Evolutionary conservation across 1,140 invertebrate genomes (phyloP).

Genomic region (Gryon sp.): DNA sequence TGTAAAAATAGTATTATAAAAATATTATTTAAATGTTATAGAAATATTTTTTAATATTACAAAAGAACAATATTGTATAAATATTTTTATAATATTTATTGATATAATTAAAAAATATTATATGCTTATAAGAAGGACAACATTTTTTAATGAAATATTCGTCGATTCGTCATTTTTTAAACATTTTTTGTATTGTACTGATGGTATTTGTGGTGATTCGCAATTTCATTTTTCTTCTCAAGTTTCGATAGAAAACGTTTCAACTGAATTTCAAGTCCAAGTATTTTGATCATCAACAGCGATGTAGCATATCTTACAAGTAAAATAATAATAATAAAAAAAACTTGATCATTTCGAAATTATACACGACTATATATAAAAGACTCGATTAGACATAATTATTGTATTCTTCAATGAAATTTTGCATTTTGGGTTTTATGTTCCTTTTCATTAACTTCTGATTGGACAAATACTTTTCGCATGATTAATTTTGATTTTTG

Average conservation of each 20-base stretch:
- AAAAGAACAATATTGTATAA: no score
- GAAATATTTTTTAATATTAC: no score
- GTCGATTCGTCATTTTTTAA: neutral
- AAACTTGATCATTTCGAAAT: slow-evolving; percentile 34
- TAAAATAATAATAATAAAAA: no score
- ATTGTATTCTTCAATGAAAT: slow-evolving; percentile 21
- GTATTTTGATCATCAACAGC: slow-evolving; percentile 23
- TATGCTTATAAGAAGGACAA: no score
- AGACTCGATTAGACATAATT: slow-evolving; percentile 54
- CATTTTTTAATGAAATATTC: no score
- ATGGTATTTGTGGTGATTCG: slow-evolving; percentile 8
- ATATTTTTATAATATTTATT: no score
- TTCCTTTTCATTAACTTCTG: slow-evolving; percentile 18
- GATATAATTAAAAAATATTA: no score
- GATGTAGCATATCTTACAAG: slow-evolving; percentile 33
- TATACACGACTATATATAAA: slow-evolving; percentile 46
- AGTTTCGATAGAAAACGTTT: neutral
- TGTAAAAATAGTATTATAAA: no score
- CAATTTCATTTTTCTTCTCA: neutral
- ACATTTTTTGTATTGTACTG: slow-evolving; percentile 6
- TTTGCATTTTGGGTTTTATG: slow-evolving; percentile 11
- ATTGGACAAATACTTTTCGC: slow-evolving; percentile 24
- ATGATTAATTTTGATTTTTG: no score
- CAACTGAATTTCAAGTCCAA: neutral
- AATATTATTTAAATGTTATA: no score